phyloP scores from a whole-genome alignment of 2,797 vertebrate genomes.

The Synaphobranchus kaupii region DNA sequence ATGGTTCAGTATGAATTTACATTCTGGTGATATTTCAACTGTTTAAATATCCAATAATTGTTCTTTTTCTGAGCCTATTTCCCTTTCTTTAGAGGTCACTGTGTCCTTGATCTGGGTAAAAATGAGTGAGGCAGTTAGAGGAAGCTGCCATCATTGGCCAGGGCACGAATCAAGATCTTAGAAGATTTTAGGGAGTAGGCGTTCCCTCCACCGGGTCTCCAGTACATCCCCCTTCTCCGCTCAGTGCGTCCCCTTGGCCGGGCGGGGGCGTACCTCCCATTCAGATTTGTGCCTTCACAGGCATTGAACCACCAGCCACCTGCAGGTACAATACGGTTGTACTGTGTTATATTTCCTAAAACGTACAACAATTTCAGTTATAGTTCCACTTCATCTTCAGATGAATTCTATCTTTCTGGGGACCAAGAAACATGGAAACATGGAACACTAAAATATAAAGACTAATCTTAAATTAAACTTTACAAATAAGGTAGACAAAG shows the following conservation, averaged over 20 bases:
- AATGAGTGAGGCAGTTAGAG: background rate
- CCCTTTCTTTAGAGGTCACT: constrained; percentile 34
- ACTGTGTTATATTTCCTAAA: background rate
- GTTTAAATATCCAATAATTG: background rate
- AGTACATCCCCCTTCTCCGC: constrained; percentile 74
- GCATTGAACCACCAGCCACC: constrained; percentile 88
- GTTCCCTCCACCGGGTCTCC: constrained; percentile 73
- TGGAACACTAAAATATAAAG: background rate
- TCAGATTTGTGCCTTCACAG: constrained; percentile 84
- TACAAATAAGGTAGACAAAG: background rate
- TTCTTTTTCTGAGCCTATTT: constrained; percentile 37
- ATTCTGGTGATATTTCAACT: background rate
- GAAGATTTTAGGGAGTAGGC: constrained; percentile 76
- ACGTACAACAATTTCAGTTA: background rate
- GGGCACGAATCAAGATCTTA: constrained; percentile 78
- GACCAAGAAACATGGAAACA: background rate
- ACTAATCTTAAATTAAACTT: background rate
- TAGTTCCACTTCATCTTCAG: background rate
- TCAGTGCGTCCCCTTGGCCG: constrained; percentile 71
- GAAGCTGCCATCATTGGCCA: constrained; percentile 15
- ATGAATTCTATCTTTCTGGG: background rate
- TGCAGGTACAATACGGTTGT: constrained; percentile 50
- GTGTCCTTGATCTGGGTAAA: background rate
- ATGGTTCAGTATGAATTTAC: background rate
- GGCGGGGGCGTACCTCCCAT: constrained; percentile 77